phyloP scores from a whole-genome alignment of 2,888 invertebrate species.

The Amiota minor region DNA sequence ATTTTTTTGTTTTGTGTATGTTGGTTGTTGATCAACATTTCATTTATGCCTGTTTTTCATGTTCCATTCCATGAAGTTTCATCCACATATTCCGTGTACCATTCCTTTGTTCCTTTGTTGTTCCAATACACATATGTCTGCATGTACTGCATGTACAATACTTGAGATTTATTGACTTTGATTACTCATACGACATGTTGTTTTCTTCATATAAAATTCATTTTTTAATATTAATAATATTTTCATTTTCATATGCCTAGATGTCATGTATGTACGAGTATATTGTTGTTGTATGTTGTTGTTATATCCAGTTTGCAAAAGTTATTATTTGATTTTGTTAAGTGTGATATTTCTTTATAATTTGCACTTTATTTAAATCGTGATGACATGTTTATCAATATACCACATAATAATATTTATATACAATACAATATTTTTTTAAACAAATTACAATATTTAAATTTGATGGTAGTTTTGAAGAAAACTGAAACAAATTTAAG shows the following conservation, averaged over 20 bases:
- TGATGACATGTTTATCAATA: too few relatives aligned
- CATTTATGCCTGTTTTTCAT: conserved; percentile 3
- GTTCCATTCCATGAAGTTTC: neutral
- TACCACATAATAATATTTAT: too few relatives aligned
- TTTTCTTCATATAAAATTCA: neutral
- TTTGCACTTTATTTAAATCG: too few relatives aligned
- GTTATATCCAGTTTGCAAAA: neutral
- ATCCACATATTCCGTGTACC: neutral
- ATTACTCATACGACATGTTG: conserved; percentile 62
- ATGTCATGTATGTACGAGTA: neutral
- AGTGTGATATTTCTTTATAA: neutral
- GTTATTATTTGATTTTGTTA: conserved; percentile 4
- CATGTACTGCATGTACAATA: neutral
- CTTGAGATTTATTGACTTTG: conserved; percentile 55
- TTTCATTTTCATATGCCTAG: neutral
- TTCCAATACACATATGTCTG: too few relatives aligned
- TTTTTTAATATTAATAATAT: neutral
- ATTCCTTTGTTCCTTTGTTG: neutral
- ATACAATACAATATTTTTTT: too few relatives aligned
- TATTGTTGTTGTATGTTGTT: too few relatives aligned
- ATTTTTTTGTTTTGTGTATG: too few relatives aligned
- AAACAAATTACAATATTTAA: too few relatives aligned
- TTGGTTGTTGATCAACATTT: conserved; percentile 13
- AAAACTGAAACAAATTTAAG: too few relatives aligned
- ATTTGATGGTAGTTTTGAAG: too few relatives aligned